Evolutionary conservation across 2,113 vertebrate species (phyloP), one percentile per base, ranked within the genome.

Genomic region (Ciconia boyciana): DNA sequence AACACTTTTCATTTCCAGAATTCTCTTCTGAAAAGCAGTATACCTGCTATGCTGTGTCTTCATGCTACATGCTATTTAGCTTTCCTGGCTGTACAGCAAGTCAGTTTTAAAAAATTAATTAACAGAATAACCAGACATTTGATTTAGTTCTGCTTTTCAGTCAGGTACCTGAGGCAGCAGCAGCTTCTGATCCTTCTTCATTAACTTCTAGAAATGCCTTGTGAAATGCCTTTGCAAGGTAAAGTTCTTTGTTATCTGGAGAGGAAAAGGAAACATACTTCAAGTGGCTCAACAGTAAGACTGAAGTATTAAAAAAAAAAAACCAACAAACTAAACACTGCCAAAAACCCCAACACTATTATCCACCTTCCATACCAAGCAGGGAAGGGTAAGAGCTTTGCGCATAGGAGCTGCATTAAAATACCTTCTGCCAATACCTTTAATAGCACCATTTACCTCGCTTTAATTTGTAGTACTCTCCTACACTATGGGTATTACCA

Each of bases 201-300:
- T 99, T 99, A 97, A 99, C 99, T 98, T 99, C 99, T 93, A 99
- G 97, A 97, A 99, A 99, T 12, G 99, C 98, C 96, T 99, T 99
- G 97, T 99, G 99, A 91, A 99, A 98, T 0, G 98, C 99, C 96
- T 99, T 99, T 52, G 98, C 98, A 74, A 99, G 98, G 95, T 98
- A 99, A 95, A 99, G 96, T 61, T 99, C 99, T 95, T 99, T 99
- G 76, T 98, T 98, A 94, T 99, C 99, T 99, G 98, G 25, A 96
- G 68, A 87, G 85, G 13, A 34, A 92, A 97, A 85, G 36, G 28
- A 79, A 88, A 95, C 13, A 21, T 2, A 21, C 75, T 87, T 94
- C 39, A 83, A 87, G 62, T 19, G 54, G 71, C 46, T 92, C 75
- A 83, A 85, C n/a, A 84, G 28, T 43, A 66, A 83, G 55, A 84